Evolutionary conservation across 2,888 invertebrate species (phyloP), one percentile per base, ranked within the genome.

Genomic region (Yponomeuta malinellus): DNA sequence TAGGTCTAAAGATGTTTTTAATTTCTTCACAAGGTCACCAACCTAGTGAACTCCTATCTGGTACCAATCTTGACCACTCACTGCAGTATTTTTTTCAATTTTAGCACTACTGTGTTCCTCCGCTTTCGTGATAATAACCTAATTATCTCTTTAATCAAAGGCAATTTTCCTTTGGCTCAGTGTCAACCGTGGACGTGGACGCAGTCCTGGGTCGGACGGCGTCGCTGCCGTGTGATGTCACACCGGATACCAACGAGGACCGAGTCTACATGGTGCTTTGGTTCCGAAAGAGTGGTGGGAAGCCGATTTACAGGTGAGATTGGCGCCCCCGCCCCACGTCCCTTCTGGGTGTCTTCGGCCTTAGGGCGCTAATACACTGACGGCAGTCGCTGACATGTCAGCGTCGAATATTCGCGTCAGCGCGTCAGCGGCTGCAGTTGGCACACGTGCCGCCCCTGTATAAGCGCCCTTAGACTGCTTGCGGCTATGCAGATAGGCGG

Each of bases 201-300:
- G 97, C 97, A 12, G 97, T 97, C 66, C 91, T 97, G 75, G 97
- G 97, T 9, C 94, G 95, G 71, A 96, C 96, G 76, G 97, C 97
- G 72, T 95, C 96, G 70, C 89, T 98, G 79, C 97, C 97, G 63
- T 98, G 97, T 93, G 96, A 97, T 93, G 96, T 97, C 86, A 96
- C 96, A 79, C 97, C 97, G 71, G 94, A 95, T 83, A 94, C 95
- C 72, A 94, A 95, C 79, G 96, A 96, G 79, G 97, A 97, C 87
- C 94, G 96, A 74, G 97, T 97, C 73, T 97, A 97, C 89, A 97
- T 97, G 96, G 97, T 98, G 77, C 94, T 98, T 71, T 98, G 97
- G 97, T 98, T 97, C 88, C 93, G 96, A 75, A 97, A 97, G 84
- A 96, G 95, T 78, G 95, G 95, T 71, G 96, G 96, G 75, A 97